Base-by-base conservation (phyloP, 1,140 invertebrate genomes). In the Bombus cullumanus region DNA sequence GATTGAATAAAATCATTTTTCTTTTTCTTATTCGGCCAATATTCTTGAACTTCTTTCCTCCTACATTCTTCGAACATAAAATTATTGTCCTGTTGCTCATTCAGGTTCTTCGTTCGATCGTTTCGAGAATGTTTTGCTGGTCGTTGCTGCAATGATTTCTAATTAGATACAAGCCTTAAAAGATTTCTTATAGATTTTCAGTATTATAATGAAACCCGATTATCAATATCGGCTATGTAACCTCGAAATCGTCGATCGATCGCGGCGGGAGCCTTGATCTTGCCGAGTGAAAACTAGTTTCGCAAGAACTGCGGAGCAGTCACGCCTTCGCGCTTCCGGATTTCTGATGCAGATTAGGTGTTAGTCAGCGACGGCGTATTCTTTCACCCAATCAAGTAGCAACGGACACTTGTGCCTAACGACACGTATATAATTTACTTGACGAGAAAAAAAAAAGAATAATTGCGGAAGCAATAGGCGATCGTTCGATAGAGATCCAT, bases 211-310 rank as follows among this genome's bases (percentile, higher is more conserved):
- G 47, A 31, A 62, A 62, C 18, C 41, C 15, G 34, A 31, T 53
- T n/a, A 66, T 34, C 28, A 8, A n/a, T 18, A 18, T 71, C 34
- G 15, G 12, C 28, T 10, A 15, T 10, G 31, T 62, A 85, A 68
- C 83, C 68, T 62, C 69, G 69, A 86, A 83, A 86, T 89, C 66
- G 39, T 10, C 74, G 15, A 89, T 86, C 64, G 84, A 89, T 89
- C 71, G 15, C 34, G 12, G 22, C 77, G 43, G 5, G 37, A 86
- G 77, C 88, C 88, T 89, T 89, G 88, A 89, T 89, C 88, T 89
- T 89, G 85, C 22, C 81, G 53, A 81, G 78, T 64, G 71, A 84
- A 78, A 89, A 89, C 88, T 88, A 89, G 85, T 89, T 78, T 77
- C 88, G 81, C 81, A 83, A 79, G 76, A 85, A 59, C 47, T 39